These are phyloP conservation scores for Spatulosminthurus flaviceps DNA, from an alignment of 2,888 invertebrate genomes.

Conservation along the genomic window DNA sequence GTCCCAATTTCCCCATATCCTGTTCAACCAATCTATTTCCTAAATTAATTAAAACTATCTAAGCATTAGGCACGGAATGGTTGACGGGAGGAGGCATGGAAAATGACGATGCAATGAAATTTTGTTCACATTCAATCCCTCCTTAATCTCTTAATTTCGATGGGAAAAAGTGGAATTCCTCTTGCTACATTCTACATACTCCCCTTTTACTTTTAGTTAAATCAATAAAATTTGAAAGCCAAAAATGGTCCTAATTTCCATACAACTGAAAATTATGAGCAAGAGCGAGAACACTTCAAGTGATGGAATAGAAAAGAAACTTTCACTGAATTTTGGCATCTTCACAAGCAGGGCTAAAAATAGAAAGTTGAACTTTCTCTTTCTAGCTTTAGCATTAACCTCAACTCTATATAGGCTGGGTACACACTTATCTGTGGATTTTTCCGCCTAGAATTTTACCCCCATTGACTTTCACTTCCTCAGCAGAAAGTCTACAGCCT, in stretches of 20 bases:
- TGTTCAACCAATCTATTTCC: neutral
- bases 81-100: neutral
- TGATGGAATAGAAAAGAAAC: neutral
- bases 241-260: constrained; percentile 14
- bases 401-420: too few relatives aligned
- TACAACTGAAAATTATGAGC: neutral
- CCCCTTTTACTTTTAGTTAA: neutral
- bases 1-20: constrained; percentile 9
- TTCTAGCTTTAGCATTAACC: too few relatives aligned
- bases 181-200: neutral
- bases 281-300: neutral
- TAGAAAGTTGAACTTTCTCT: too few relatives aligned
- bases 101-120: too few relatives aligned
- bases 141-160: constrained; percentile 4
- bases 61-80: neutral
- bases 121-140: neutral
- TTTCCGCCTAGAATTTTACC: too few relatives aligned
- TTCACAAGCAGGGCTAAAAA: too few relatives aligned
- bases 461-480: too few relatives aligned
- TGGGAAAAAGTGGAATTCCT: neutral
- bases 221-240: constrained; percentile 10
- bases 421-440: too few relatives aligned
- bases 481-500: too few relatives aligned
- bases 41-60: constrained; percentile 14
- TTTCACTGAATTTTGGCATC: too few relatives aligned